Evolutionary conservation across 1,140 invertebrate species (phyloP).

Genomic region (Ptiloglossa arizonensis): DNA sequence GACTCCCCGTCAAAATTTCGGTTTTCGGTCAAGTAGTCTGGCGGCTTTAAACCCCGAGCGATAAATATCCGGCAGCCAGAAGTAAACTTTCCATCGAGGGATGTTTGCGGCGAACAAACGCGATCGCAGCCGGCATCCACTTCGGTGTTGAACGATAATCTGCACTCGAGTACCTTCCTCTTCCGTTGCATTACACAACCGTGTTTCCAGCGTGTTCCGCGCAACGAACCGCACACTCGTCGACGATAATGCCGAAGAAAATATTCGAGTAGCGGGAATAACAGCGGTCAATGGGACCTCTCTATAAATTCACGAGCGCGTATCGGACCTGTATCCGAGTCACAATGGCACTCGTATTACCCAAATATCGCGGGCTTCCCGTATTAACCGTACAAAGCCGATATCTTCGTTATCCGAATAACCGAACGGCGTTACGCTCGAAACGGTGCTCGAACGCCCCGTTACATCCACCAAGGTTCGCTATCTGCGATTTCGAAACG

Average conservation of each 20-base stretch:
- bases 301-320: constrained; percentile 19
- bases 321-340: not conserved
- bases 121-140: not conserved
- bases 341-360: constrained; percentile 43
- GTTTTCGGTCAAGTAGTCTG: no score
- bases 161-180: constrained; percentile 4
- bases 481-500: constrained; percentile 17
- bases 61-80: not conserved
- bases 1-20: no score
- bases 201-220: not conserved
- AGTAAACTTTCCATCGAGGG: not conserved
- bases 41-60: no score
- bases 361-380: constrained; percentile 40
- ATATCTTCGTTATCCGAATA: constrained; percentile 47
- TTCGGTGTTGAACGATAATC: constrained; percentile 28
- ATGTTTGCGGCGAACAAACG: constrained; percentile 1
- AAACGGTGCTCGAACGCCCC: not conserved
- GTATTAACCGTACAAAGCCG: constrained; percentile 41
- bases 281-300: not conserved
- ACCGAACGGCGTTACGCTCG: constrained; percentile 6
- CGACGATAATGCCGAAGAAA: constrained; percentile 45
- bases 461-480: constrained; percentile 6
- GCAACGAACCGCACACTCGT: not conserved
- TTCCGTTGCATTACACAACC: constrained; percentile 15
- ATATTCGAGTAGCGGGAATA: constrained; percentile 21